Base-by-base conservation (phyloP, 2,888 invertebrate genomes). In the Heteropelma amictum region DNA sequence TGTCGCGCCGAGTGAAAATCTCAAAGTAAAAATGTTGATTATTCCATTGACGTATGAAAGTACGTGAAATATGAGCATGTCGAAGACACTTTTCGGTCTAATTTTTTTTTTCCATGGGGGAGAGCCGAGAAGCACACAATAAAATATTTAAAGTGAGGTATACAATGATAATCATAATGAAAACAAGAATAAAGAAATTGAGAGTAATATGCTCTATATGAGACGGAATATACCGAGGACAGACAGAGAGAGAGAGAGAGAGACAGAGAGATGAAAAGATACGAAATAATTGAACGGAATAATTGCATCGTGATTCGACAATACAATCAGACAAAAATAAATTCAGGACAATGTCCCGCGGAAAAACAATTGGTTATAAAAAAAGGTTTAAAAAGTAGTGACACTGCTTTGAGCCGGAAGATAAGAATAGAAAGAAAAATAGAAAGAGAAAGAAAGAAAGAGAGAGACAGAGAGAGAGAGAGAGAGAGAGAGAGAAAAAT, bases 61-160 rank as follows among this genome's bases (percentile, higher is more conserved):
- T 40, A 17, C 14, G 40, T 26, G 21, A 33, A 19, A 5, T n/a
- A 19, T n/a, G 10, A 14, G 40, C 56, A 33, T 26, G 26, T 26
- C 49, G 21, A 47, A 33, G 19, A 51, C 12, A 10, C n/a, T 42
- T 64, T 54, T 45, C 21, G 65, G 65, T 30, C 14, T 40, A 6
- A 8, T 35, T 21, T 45, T 17, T 45, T 49, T 65, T 65, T 65
- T 54, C 65, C 65, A 65, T 45, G 54, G 54, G 65, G 68, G 84
- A 89, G 88, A 88, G 87, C 89, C 89, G 85, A 88, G 85, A 88
- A 88, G 88, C 88, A 86, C 85, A 88, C 85, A 76, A 71, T 76
- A 67, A 76, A 67, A 76, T 68, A 71, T 71, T 54, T 75, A 61
- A 67, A 17, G 67, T 51, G 45, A 63, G 56, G 35, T 61, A 58